Evolutionary conservation across 2,113 vertebrate species (phyloP).

Genomic region (Phodopus roborovskii): DNA sequence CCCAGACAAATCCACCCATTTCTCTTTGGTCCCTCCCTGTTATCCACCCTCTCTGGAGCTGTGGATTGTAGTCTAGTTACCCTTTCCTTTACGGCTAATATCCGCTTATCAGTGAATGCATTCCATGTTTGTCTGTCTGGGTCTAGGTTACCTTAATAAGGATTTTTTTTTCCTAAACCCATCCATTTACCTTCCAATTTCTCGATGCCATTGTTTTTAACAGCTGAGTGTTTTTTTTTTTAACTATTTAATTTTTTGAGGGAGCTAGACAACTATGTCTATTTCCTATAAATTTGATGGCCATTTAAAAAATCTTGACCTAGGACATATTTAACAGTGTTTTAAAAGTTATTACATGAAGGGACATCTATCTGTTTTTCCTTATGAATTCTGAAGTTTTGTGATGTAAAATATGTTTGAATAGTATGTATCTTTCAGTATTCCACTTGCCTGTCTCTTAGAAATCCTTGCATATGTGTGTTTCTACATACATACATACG

Average conservation of each 20-base stretch:
- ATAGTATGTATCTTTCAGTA: neutral
- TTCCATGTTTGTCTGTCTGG: no score
- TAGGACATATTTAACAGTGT: neutral
- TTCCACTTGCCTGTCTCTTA: neutral
- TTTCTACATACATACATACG: neutral
- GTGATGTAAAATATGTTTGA: neutral
- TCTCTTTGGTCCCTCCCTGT: no score
- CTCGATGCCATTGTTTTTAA: neutral
- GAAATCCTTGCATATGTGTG: neutral
- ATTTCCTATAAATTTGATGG: neutral
- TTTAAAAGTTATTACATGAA: constrained; percentile 32
- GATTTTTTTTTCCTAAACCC: no score
- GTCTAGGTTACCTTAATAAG: no score
- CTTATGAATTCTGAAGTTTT: neutral
- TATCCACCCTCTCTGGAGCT: no score
- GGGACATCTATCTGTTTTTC: neutral
- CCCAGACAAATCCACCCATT: no score
- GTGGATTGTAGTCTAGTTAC: no score
- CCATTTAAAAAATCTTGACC: neutral
- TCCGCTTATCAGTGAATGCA: no score
- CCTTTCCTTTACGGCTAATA: no score
- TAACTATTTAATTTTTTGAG: neutral
- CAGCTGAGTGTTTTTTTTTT: neutral
- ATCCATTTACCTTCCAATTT: no score
- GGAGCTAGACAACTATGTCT: neutral